phyloP scores from a whole-genome alignment of 1,140 invertebrate genomes.

The Babylonia areolata region DNA sequence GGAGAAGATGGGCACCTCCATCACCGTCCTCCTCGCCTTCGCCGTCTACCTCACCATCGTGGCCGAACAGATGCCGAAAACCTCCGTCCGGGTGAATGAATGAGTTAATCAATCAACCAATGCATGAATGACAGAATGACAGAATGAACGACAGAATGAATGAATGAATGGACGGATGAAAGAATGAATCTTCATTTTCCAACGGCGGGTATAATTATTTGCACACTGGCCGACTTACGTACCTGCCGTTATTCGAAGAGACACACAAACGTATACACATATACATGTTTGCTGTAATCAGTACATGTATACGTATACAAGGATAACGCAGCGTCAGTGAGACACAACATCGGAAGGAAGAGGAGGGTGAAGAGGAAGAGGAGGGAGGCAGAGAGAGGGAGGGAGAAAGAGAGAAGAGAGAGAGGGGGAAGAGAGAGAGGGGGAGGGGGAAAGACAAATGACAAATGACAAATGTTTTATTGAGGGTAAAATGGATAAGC shows the following conservation, averaged over 20 bases:
- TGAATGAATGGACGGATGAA: background rate
- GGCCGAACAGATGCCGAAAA: slow-evolving; percentile 60
- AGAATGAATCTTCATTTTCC: too few relatives aligned
- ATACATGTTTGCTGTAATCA: too few relatives aligned
- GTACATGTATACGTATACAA: too few relatives aligned
- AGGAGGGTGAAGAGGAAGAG: background rate
- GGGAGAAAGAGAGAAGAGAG: background rate
- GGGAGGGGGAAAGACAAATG: background rate
- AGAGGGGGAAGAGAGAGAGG: background rate
- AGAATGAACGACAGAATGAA: background rate
- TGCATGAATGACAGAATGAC: background rate
- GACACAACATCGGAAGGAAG: too few relatives aligned
- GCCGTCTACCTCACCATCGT: slow-evolving; percentile 62
- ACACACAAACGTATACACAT: too few relatives aligned
- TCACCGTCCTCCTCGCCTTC: slow-evolving; percentile 64
- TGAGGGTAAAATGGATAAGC: too few relatives aligned
- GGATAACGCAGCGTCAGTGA: too few relatives aligned
- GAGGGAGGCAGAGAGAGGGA: background rate
- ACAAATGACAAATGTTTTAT: too few relatives aligned
- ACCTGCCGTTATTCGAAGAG: too few relatives aligned
- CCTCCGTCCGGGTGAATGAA: slow-evolving; percentile 45
- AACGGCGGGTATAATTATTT: too few relatives aligned
- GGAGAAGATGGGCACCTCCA: slow-evolving; percentile 62
- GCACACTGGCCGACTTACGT: too few relatives aligned
- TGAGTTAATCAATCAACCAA: too few relatives aligned